Base-by-base conservation (phyloP, 2,888 invertebrate species). In the Acanthosepion pharaonis region DNA sequence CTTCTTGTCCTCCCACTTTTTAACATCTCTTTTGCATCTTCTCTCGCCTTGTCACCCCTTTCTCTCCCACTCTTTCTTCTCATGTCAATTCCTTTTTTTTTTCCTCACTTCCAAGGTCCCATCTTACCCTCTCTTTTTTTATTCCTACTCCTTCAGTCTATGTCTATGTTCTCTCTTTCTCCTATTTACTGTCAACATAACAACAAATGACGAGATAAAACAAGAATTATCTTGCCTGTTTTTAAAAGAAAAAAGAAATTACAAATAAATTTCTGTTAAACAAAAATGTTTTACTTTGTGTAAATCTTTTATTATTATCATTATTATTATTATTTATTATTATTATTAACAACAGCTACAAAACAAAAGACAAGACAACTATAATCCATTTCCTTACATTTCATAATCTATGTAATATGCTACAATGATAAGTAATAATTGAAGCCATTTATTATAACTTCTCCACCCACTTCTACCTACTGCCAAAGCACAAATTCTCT, bases 391-490 rank as follows among this genome's bases (percentile, higher is more conserved):
- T 78, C 11, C 78, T 78, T 78, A 33, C 78, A 8, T 78, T 78
- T n/a, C n/a, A 78, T 78, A 78, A 78, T 78, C 78, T 78, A 78
- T 78, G 78, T 78, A 78, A 78, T 78, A 78, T 78, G 78, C 78
- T n/a, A 78, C 78, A 78, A 78, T 33, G 78, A 78, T 78, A 78
- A 78, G 78, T 78, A 78, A 78, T 78, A 78, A 78, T 78, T 78
- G 78, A 78, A 78, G 78, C 78, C 78, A 78, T 78, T 78, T 78
- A 78, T 78, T 78, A 78, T 78, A 78, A 78, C n/a, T 78, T 15
- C 78, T 33, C n/a, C 78, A n/a, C n/a, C 78, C 64, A 23, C 25
- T 3, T 64, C 64, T 64, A 23, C 28, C 64, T 2, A 23, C 64
- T 64, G 25, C 78, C 78, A 78, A 33, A n/a, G 9, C n/a, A 55